These are phyloP conservation scores for Tetramorium alpestre DNA, from an alignment of 1,140 invertebrate species.

Conservation along the genomic window DNA sequence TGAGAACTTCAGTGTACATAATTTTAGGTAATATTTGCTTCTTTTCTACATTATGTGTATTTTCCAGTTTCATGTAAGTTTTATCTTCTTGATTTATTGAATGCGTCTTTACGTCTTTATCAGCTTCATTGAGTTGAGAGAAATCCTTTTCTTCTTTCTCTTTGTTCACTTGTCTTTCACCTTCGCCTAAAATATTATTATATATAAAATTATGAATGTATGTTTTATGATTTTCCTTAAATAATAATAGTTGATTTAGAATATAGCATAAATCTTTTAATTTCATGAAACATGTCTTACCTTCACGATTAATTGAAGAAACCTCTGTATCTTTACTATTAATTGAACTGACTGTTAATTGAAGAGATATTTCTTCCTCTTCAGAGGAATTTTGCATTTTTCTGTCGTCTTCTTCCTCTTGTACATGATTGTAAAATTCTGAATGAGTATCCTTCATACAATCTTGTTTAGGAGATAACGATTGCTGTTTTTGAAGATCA, in stretches of 20 bases:
- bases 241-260: background rate
- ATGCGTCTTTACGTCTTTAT: background rate
- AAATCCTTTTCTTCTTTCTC: background rate
- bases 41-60: background rate
- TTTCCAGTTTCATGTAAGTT: background rate
- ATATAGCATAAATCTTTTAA: background rate
- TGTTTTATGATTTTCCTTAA: background rate
- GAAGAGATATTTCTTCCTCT: background rate
- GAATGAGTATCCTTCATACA: background rate
- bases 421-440: background rate
- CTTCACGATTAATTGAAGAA: background rate
- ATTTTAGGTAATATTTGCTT: conserved; percentile 15
- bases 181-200: background rate
- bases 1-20: background rate
- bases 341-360: background rate
- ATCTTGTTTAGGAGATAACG: background rate
- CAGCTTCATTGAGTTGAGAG: background rate
- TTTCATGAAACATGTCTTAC: background rate
- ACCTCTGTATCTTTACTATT: too few relatives aligned
- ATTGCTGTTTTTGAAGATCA: background rate
- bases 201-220: background rate
- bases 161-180: background rate
- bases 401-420: background rate
- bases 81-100: background rate
- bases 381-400: background rate